phyloP scores from a whole-genome alignment of 2,797 vertebrate genomes.

The Sorex maritimensis region DNA sequence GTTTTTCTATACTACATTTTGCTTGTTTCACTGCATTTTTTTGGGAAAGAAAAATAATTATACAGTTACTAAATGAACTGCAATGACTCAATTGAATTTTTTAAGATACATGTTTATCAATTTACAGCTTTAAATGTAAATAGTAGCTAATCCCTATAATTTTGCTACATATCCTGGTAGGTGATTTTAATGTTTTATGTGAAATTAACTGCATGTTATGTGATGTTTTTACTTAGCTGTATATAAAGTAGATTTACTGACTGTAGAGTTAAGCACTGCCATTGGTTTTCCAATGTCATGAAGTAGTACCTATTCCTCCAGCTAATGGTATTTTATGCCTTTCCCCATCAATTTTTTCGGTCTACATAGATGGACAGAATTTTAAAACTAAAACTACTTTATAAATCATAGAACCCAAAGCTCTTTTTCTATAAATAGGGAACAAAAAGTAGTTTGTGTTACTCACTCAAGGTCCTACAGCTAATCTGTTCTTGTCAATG shows the following conservation, averaged over 20 bases:
- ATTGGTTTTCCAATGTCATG: background rate
- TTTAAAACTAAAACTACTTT: constrained; percentile 3
- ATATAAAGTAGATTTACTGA: background rate
- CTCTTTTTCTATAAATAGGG: background rate
- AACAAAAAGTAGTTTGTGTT: background rate
- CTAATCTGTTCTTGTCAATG: accelerated
- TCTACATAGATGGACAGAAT: background rate
- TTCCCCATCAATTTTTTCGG: background rate
- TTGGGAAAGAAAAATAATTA: background rate
- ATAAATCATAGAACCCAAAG: background rate
- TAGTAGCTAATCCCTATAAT: background rate
- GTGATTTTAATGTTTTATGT: background rate
- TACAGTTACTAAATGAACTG: background rate
- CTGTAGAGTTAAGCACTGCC: background rate
- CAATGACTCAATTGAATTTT: background rate
- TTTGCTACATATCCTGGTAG: background rate
- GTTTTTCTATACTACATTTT: constrained; percentile 4
- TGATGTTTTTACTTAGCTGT: background rate
- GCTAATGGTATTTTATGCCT: background rate
- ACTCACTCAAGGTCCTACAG: background rate
- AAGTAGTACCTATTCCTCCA: background rate
- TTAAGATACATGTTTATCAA: background rate
- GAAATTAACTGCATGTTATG: background rate
- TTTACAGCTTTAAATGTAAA: constrained; percentile 35
- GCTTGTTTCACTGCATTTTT: constrained; percentile 42